Base-by-base conservation (phyloP, 2,113 vertebrate species). In the Neogobius melanostomus region DNA sequence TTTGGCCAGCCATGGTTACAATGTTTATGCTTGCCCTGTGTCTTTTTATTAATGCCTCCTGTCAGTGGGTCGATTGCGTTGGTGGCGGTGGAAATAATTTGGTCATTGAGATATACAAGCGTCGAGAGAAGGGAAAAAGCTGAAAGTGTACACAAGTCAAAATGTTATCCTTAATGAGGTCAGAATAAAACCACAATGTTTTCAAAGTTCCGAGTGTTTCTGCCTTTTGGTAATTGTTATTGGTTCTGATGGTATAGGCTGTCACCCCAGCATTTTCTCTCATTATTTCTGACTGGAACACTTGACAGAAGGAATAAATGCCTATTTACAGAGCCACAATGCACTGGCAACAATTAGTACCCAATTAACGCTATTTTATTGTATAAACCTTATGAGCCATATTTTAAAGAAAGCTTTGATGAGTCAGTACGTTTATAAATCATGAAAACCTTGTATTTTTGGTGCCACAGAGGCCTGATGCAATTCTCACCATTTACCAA, bases 1-100 rank as follows among this genome's bases (percentile, higher is more conserved):
- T 92, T 93, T 89, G 91, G 85, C 75, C 80, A 64, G 14, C 80
- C 88, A 91, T 90, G 81, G 90, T 65, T 87, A 93, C 92, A 4
- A 47, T 72, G 68, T 71, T 84, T 89, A 84, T 84, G 76, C 89
- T 85, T 80, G 71, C 72, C 64, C 42, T 49, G 50, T 44, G 7
- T 48, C 21, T 68, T 36, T 36, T 47, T 66, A 48, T 64, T 64
- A 64, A 17, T 17, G 43, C 52, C 64, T 77, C 74, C 75, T 82
- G 72, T 75, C 74, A 64, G 44, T 36, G 56, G 71, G 49, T 53
- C 43, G 69, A 6, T 53, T 54, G 45, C 54, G 69, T 47, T 64
- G 66, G 56, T 57, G 57, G 12, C 68, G 16, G 51, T 81, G 81
- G 85, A 88, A 89, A 87, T 75, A 43, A 63, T 72, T 75, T 50